These are phyloP conservation scores for Choloepus didactylus DNA, from an alignment of 2,797 vertebrate species.

Conservation along the genomic window DNA sequence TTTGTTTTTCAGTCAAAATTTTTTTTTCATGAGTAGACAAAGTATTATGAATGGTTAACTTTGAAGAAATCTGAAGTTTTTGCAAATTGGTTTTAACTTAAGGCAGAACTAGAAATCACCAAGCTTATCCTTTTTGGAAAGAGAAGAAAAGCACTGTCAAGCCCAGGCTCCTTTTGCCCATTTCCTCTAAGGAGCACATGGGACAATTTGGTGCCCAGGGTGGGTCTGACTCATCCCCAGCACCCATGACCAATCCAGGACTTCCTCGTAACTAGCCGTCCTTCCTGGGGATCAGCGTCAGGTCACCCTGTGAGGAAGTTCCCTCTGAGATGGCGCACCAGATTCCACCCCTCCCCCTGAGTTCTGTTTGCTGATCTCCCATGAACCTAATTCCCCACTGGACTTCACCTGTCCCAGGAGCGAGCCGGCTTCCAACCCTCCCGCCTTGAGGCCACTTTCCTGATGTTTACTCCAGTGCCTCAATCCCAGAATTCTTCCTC, in stretches of 20 bases:
- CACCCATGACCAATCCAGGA: background rate
- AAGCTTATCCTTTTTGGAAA: background rate
- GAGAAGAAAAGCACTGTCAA: background rate
- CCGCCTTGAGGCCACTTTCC: background rate
- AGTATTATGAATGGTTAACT: constrained; percentile 24
- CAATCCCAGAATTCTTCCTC: background rate
- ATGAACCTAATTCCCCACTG: background rate
- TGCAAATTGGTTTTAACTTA: constrained; percentile 18
- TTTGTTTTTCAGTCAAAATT: background rate
- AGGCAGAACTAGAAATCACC: background rate
- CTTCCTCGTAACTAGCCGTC: background rate
- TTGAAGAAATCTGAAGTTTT: background rate
- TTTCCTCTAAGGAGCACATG: background rate
- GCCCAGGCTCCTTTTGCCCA: background rate
- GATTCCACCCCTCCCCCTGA: background rate
- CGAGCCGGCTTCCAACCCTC: background rate
- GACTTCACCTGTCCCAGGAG: background rate
- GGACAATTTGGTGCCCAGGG: background rate
- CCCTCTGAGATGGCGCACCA: background rate
- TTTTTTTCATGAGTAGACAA: background rate
- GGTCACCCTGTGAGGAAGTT: background rate
- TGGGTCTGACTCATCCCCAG: background rate
- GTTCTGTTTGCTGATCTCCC: background rate
- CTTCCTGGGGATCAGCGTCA: background rate
- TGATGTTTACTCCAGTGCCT: background rate